Evolutionary conservation across 2,113 vertebrate species (phyloP).

Genomic region (Leptobrachium leishanense): DNA sequence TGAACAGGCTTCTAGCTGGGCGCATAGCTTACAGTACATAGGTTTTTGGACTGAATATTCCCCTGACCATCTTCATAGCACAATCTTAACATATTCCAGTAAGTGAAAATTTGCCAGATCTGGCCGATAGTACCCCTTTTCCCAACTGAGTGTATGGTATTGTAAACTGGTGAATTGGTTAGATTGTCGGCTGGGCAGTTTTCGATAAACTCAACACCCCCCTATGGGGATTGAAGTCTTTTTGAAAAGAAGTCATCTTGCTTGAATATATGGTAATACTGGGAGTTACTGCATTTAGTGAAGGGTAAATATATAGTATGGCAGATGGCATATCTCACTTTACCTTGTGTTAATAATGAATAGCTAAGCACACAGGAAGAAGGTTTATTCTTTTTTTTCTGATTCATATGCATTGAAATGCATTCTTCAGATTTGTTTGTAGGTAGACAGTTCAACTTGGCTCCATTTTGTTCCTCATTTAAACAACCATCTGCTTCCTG

Average conservation of each 20-base stretch:
- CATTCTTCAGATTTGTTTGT: conserved; percentile 25
- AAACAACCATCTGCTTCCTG: conserved; percentile 54
- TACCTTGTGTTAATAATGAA: conserved; percentile 1
- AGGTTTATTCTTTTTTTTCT: conserved; percentile 24
- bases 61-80: conserved; percentile 12
- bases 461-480: conserved; percentile 27
- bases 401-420: conserved; percentile 33
- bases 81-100: conserved; percentile 3
- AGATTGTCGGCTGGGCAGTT: conserved; percentile 61
- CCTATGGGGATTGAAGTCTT: conserved; percentile 36
- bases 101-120: not conserved
- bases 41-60: conserved; percentile 6
- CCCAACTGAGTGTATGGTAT: conserved; percentile 55
- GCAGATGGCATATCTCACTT: conserved; percentile 16
- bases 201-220: conserved; percentile 53
- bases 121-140: conserved; percentile 70
- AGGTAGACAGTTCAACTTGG: conserved; percentile 26
- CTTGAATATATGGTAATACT: conserved; percentile 12
- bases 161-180: conserved; percentile 47
- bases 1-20: conserved; percentile 23
- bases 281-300: conserved; percentile 31
- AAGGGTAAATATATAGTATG: conserved; percentile 23
- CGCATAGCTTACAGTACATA: conserved; percentile 23
- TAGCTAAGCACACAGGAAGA: not conserved
- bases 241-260: conserved; percentile 1